Evolutionary conservation across 2,797 vertebrate species (phyloP), one percentile per base, ranked within the genome.

Genomic region (Bovichtus variegatus): DNA sequence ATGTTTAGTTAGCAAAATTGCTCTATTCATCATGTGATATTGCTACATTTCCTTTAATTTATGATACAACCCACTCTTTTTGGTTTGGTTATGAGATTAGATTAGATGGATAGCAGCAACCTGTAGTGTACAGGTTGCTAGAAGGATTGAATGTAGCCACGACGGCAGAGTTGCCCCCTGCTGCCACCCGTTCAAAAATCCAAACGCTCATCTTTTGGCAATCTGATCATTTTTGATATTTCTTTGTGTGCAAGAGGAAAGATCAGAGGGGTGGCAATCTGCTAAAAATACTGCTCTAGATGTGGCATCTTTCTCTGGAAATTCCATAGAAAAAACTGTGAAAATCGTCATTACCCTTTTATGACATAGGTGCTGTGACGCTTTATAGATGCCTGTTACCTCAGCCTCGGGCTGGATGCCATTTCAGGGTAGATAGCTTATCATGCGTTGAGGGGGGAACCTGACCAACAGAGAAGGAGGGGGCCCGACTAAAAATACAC

Each of bases 401-500:
- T 44, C 50, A 1, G 68, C 64, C 50, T 11, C 18, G 9, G 66
- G 65, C 41, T 13, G 10, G 55, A 66, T 63, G 64, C 51, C 58
- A 46, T 69, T 83, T 78, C 46, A 71, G 64, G 38, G 34, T 11
- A 60, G 61, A 78, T 70, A 68, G 49, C 78, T 74, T 69, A 78
- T 76, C 73, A 6, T 47, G 55, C 9, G 51, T 16, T 36, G 64
- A 71, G 31, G 74, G 47, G 36, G 68, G 40, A 79, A 62, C 23
- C 62, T 61, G 68, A 67, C 57, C n/a, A 46, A 34, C 41, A 34
- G 25, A 40, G 49, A 23, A 16, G 34, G 21, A 59, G 23, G 16
- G 19, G 29, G 40, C 41, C 5, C 25, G 19, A 36, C 74, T 81
- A 74, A 80, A 83, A 87, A 82, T 78, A 86, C 31, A 49, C 36